Conservation (phyloP, 2,888 invertebrate species). For the Acanthosepion esculentum region DNA sequence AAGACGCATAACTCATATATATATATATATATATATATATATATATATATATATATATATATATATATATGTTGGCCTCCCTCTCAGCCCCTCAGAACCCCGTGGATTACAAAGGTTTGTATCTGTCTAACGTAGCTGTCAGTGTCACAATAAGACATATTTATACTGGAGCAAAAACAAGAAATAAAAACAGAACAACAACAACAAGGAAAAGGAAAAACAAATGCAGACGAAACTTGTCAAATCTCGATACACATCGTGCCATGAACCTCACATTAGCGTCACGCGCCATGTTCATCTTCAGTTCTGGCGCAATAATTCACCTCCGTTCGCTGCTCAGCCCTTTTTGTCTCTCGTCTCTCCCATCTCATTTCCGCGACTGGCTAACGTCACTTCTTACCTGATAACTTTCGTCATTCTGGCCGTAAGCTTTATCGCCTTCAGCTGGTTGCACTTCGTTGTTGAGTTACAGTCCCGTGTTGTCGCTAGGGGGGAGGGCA, state of each 20-base stretch:
- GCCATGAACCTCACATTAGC: neutral
- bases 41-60: neutral
- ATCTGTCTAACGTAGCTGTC: conserved; percentile 17
- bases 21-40: neutral
- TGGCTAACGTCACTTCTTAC: neutral
- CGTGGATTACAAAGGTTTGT: neutral
- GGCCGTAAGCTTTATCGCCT: neutral
- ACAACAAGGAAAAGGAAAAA: too few species aligned
- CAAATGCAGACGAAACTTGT: neutral
- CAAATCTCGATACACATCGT: neutral
- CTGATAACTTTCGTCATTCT: neutral
- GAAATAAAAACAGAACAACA: neutral
- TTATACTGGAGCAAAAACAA: neutral
- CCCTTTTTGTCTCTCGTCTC: too few species aligned
- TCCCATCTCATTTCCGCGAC: neutral
- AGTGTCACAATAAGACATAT: conserved; percentile 33
- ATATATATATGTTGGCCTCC: neutral
- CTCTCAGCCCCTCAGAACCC: neutral
- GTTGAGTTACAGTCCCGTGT: neutral
- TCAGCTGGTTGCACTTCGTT: neutral
- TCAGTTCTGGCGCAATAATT: neutral
- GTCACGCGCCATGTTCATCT: neutral
- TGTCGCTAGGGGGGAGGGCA: neutral
- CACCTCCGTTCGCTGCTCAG: neutral
- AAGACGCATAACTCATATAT: neutral